These are phyloP conservation scores for Parelbella ahira DNA, from an alignment of 2,888 invertebrate species.

Conservation along the genomic window DNA sequence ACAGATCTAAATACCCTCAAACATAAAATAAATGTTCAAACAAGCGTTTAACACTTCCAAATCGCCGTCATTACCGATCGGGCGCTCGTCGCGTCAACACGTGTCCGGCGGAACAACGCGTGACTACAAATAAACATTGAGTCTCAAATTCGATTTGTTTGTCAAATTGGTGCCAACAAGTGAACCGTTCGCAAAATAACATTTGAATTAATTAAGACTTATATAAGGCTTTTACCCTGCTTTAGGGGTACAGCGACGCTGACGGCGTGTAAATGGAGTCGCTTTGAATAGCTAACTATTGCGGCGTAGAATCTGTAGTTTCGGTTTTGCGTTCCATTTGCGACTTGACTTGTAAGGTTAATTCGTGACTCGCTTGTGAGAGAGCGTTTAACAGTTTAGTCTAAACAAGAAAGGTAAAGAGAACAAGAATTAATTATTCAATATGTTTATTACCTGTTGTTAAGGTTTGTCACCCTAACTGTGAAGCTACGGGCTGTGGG, in stretches of 20 bases:
- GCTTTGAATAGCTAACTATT: slow-evolving; percentile 12
- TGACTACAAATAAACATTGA: background rate
- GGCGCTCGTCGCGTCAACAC: slow-evolving; percentile 30
- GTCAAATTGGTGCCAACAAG: slow-evolving; percentile 5
- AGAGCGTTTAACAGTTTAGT: too few species aligned
- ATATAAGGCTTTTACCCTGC: slow-evolving; percentile 5
- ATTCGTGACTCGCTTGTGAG: too few species aligned
- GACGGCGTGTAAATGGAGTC: slow-evolving; percentile 13
- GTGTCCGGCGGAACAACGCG: slow-evolving; percentile 11
- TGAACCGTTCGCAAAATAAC: slow-evolving; percentile 9
- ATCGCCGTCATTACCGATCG: slow-evolving; percentile 27
- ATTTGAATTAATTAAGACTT: slow-evolving; percentile 16
- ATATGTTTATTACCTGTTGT: too few species aligned
- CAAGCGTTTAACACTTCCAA: background rate
- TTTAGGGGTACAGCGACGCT: slow-evolving; percentile 1
- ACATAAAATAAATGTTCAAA: too few species aligned
- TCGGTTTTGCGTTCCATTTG: background rate
- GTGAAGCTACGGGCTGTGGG: too few species aligned
- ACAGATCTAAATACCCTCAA: too few species aligned
- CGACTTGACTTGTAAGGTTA: too few species aligned
- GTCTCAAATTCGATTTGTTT: too few species aligned
- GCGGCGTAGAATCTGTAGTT: background rate
- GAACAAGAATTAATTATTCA: too few species aligned
- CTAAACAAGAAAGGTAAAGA: too few species aligned
- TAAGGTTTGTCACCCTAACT: too few species aligned